Evolutionary conservation across 2,888 invertebrate genomes (phyloP).

Genomic region (Amiota mariae): DNA sequence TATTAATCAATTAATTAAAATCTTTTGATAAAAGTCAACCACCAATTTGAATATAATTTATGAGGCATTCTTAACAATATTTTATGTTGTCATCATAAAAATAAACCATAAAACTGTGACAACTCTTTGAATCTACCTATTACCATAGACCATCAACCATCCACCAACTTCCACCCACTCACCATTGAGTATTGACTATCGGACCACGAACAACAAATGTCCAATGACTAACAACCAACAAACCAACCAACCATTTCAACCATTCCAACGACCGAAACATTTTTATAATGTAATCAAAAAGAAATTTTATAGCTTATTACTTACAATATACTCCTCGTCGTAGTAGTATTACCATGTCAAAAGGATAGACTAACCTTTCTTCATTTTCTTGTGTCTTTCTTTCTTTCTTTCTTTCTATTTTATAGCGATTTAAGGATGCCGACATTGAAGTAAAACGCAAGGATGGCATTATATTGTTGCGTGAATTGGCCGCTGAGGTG

Average conservation of each 20-base stretch:
- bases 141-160: background rate
- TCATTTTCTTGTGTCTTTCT: conserved; percentile 9
- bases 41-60: conserved; percentile 52
- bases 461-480: conserved; percentile 87
- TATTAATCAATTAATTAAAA: conserved; percentile 36
- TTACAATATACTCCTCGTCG: conserved; percentile 19
- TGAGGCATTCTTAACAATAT: conserved; percentile 43
- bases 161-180: no score
- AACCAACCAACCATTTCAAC: background rate
- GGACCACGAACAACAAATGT: no score
- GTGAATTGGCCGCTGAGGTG: conserved; percentile 91
- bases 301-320: conserved; percentile 55
- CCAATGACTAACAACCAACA: background rate
- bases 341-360: conserved; percentile 6
- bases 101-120: conserved; percentile 53
- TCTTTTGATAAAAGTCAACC: conserved; percentile 25
- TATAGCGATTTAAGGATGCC: conserved; percentile 86
- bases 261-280: no score
- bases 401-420: conserved; percentile 43
- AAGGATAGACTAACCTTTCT: conserved; percentile 26
- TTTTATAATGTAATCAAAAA: conserved; percentile 28
- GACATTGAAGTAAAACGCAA: conserved; percentile 86
- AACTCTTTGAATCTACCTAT: conserved; percentile 45
- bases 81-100: conserved; percentile 40
- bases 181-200: no score